These are phyloP conservation scores for Vollenhovia emeryi DNA, from an alignment of 1,140 invertebrate genomes.

Conservation along the genomic window DNA sequence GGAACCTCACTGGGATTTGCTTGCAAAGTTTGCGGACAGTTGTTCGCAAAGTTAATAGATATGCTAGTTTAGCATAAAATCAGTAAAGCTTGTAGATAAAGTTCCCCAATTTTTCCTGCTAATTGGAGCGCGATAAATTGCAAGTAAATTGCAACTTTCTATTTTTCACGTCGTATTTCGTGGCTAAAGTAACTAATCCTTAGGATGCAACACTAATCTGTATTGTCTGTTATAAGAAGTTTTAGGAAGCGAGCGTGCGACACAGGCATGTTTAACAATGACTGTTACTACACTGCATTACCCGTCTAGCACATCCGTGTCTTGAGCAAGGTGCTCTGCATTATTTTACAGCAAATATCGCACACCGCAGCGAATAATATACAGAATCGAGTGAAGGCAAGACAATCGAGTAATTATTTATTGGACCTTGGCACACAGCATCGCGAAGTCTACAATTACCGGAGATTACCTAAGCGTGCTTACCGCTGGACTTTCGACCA, in stretches of 20 bases:
- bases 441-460: constrained; percentile 33
- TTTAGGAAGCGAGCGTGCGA: not conserved
- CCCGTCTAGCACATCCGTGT: not conserved
- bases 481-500: constrained; percentile 52
- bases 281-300: not conserved
- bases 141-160: not conserved
- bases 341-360: constrained; percentile 14
- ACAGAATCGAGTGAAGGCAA: not conserved
- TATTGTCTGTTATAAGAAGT: not conserved
- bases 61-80: not conserved
- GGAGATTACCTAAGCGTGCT: constrained; percentile 38
- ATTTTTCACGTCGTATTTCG: not conserved
- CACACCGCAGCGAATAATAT: not conserved
- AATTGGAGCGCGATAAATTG: not conserved
- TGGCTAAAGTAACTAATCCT: not conserved
- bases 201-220: not conserved
- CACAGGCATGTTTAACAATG: not conserved
- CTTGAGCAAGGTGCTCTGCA: not conserved
- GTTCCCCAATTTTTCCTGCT: not conserved
- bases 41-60: constrained; percentile 31
- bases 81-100: too few species aligned
- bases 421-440: not conserved
- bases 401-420: constrained; percentile 49
- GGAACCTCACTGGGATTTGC: constrained; percentile 16
- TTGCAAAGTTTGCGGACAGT: constrained; percentile 21